Percentiles rank a stretch among this genome's conserved stretches.
These are phyloP conservation scores for Leptobrachium leishanense DNA, from an alignment of 2,113 vertebrate genomes.

Conservation along the genomic window DNA sequence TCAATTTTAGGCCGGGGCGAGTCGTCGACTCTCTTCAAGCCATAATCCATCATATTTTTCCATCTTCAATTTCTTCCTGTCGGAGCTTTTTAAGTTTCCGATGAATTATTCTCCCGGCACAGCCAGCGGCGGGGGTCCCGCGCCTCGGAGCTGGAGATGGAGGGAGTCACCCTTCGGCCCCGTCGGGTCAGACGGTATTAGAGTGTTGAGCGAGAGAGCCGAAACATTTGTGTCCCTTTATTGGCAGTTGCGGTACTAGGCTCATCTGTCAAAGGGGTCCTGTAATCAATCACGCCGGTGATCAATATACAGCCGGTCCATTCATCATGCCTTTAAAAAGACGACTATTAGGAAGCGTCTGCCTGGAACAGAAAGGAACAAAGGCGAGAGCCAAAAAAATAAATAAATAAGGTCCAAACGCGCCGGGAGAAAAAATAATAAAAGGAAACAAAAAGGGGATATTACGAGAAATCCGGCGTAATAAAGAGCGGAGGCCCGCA, in stretches of 20 bases:
- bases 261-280: conserved; percentile 83
- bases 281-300: conserved; percentile 78
- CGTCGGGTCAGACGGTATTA: conserved; percentile 71
- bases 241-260: conserved; percentile 76
- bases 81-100: conserved; percentile 77
- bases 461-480: conserved; percentile 45
- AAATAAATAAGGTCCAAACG: neutral
- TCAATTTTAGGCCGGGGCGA: conserved; percentile 86
- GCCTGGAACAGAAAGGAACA: conserved; percentile 61
- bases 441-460: conserved; percentile 42
- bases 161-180: conserved; percentile 59
- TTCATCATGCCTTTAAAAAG: conserved; percentile 80
- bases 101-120: conserved; percentile 83
- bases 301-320: conserved; percentile 89
- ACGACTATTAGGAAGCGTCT: conserved; percentile 80
- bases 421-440: neutral
- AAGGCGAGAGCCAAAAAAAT: conserved; percentile 50
- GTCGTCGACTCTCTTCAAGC: conserved; percentile 88
- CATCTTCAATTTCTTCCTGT: conserved; percentile 78
- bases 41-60: conserved; percentile 97
- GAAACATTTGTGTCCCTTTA: conserved; percentile 72
- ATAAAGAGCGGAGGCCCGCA: neutral
- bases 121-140: conserved; percentile 58
- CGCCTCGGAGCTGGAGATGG: conserved; percentile 61
- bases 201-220: conserved; percentile 66